These are phyloP conservation scores for Aplodontia rufa DNA, from an alignment of 2,113 vertebrate genomes.

Conservation along the genomic window DNA sequence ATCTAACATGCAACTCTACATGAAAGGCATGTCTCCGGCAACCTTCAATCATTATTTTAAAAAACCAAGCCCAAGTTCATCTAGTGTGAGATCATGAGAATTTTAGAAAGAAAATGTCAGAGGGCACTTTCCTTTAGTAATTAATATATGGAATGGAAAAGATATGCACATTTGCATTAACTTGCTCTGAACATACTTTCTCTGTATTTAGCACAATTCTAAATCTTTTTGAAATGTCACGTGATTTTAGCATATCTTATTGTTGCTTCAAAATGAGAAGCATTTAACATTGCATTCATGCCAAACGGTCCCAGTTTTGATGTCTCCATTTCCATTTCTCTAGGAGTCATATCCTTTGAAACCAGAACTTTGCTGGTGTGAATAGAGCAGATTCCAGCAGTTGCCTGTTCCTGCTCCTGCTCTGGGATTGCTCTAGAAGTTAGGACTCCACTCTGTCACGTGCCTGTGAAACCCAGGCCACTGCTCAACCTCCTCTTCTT, in stretches of 20 bases:
- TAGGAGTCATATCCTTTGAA: not conserved
- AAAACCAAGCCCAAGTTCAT: constrained; percentile 69
- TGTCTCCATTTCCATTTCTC: constrained; percentile 4
- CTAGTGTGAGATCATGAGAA: constrained; percentile 58
- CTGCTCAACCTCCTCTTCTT: not conserved
- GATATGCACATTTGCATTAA: constrained; percentile 51
- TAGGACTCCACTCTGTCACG: rapidly evolving
- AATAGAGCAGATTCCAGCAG: not conserved
- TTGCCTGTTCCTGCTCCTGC: no score
- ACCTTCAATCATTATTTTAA: constrained; percentile 69
- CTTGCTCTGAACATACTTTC: constrained; percentile 52
- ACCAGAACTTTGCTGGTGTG: not conserved
- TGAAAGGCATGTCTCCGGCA: not conserved
- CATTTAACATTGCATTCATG: not conserved
- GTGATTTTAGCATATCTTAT: not conserved
- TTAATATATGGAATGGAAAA: constrained; percentile 52
- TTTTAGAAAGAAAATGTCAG: constrained; percentile 74
- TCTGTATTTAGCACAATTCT: constrained; percentile 46
- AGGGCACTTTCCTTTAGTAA: constrained; percentile 67
- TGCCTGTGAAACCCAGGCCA: not conserved
- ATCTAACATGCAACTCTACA: not conserved
- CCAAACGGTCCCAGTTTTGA: not conserved
- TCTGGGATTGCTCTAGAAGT: not conserved
- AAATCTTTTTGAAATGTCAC: constrained; percentile 36
- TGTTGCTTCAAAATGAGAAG: not conserved